Percentiles rank a stretch among this genome's conserved stretches.
Conservation (phyloP, 1,140 invertebrate species). For the Pissodes strobi region DNA sequence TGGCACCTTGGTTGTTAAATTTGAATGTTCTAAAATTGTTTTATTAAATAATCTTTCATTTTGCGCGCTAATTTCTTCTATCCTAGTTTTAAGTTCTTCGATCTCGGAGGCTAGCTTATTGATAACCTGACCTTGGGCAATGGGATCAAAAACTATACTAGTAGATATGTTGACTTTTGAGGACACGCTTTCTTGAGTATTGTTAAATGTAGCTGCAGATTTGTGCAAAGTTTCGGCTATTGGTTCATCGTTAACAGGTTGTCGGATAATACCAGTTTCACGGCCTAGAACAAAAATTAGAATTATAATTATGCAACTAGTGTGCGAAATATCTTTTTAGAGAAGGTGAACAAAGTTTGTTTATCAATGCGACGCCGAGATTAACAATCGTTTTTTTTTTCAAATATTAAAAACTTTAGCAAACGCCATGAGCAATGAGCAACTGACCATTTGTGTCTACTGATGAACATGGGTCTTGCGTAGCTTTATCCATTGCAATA, state of each 20-base stretch:
- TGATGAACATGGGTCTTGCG: too few species aligned
- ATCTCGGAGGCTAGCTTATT: constrained; percentile 50
- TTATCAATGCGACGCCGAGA: too few species aligned
- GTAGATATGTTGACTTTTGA: constrained; percentile 9
- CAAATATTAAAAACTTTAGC: too few species aligned
- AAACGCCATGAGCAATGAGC: too few species aligned
- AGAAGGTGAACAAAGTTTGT: too few species aligned
- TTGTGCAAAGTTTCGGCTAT: not conserved
- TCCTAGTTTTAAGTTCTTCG: constrained; percentile 46
- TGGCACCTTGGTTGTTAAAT: constrained; percentile 25
- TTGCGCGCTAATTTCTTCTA: constrained; percentile 47
- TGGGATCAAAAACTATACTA: constrained; percentile 31
- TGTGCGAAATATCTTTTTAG: too few species aligned
- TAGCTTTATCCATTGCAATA: too few species aligned
- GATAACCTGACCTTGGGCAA: constrained; percentile 47
- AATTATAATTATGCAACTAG: too few species aligned
- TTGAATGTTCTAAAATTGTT: constrained; percentile 15
- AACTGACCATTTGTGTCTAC: too few species aligned
- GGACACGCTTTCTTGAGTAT: not conserved
- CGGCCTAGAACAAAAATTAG: constrained; percentile 12
- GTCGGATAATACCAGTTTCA: not conserved
- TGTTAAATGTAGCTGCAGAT: not conserved
- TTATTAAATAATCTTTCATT: constrained; percentile 48
- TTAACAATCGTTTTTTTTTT: too few species aligned
- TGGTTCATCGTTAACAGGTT: constrained; percentile 23